A percentile compares a stretch with the other conserved stretches of the same genome.
phyloP scores from a whole-genome alignment of 1,140 invertebrate species.

The Asobara japonica region DNA sequence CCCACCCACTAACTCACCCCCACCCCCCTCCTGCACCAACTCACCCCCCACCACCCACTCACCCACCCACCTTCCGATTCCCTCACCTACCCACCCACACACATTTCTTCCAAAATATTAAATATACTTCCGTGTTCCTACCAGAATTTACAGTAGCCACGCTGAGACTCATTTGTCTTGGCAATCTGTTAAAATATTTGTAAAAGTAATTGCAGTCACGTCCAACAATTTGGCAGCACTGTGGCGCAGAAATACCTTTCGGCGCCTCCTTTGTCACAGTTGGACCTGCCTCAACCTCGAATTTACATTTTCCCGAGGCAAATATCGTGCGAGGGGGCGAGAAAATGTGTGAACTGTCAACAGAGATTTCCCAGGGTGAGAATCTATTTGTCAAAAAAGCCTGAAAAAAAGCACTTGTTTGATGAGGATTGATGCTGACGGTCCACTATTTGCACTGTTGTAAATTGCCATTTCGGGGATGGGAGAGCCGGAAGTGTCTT shows the following conservation, averaged over 20 bases:
- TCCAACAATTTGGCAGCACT: neutral
- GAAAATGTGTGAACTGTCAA: neutral
- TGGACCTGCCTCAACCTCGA: neutral
- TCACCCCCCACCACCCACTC: too few relatives aligned
- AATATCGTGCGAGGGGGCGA: neutral
- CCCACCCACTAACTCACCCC: too few relatives aligned
- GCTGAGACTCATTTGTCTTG: too few relatives aligned
- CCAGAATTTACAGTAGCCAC: too few relatives aligned
- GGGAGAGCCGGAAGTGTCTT: conserved; percentile 4
- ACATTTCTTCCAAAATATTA: too few relatives aligned
- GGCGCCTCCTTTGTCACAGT: neutral
- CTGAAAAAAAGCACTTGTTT: neutral
- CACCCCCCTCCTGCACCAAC: too few relatives aligned
- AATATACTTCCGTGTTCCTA: too few relatives aligned
- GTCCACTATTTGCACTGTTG: neutral
- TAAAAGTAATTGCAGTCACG: too few relatives aligned
- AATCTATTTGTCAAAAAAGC: neutral
- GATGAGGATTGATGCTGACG: neutral
- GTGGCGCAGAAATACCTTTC: neutral
- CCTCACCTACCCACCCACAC: too few relatives aligned
- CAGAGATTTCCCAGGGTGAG: neutral
- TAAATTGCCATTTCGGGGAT: neutral
- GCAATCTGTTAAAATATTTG: conserved; percentile 20
- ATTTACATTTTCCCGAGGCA: neutral
- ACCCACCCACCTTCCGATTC: too few relatives aligned